Conservation (phyloP, 2,797 vertebrate genomes). For the Mormyrops boulengeri region DNA sequence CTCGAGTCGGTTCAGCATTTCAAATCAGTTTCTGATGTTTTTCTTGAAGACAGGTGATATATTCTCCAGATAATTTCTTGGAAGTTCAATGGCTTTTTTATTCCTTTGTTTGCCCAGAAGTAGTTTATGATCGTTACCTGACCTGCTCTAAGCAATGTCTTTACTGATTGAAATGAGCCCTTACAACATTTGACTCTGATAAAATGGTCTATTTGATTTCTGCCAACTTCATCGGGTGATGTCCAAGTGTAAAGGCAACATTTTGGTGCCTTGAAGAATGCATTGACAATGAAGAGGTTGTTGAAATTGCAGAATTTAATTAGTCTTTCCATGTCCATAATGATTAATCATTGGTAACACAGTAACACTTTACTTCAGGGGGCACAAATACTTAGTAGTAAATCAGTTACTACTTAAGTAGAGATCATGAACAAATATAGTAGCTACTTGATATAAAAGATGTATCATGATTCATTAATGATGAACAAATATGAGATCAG, state of each 20-base stretch:
- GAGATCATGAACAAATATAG: not conserved
- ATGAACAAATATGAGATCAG: not conserved
- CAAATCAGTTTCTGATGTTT: not conserved
- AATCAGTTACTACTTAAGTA: not conserved
- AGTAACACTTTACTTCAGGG: not conserved
- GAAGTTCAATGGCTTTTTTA: not conserved
- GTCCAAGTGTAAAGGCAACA: not conserved
- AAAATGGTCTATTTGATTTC: not conserved
- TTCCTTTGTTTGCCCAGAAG: not conserved
- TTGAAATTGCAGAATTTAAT: not conserved
- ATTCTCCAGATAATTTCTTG: slow-evolving; percentile 8
- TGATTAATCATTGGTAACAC: not conserved
- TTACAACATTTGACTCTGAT: not conserved
- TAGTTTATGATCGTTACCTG: not conserved
- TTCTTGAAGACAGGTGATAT: not conserved
- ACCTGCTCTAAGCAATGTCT: not conserved
- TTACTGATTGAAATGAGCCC: not conserved
- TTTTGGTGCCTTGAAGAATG: not conserved
- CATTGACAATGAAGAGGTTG: not conserved
- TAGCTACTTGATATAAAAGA: not conserved
- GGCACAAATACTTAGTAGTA: not conserved
- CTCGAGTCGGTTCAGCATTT: not conserved
- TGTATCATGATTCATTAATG: not conserved
- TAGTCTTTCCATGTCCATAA: not conserved
- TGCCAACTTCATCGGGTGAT: not conserved